Evolutionary conservation across 1,140 invertebrate genomes (phyloP).

Genomic region (Drosophila repleta): DNA sequence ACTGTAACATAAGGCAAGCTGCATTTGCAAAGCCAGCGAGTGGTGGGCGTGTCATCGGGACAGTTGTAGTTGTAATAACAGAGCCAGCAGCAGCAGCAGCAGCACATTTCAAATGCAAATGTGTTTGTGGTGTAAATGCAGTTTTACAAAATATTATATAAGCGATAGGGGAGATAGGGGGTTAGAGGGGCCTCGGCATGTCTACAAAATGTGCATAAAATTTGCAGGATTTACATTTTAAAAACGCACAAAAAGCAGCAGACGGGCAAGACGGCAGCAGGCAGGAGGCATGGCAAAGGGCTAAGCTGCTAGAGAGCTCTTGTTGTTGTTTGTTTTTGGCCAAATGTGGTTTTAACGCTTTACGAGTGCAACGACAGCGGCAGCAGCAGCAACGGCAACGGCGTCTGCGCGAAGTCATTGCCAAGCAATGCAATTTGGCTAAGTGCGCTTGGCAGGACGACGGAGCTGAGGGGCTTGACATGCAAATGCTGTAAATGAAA

Average conservation of each 20-base stretch:
- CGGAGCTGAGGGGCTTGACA: slow-evolving; percentile 1
- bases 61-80: slow-evolving; percentile 64
- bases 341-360: slow-evolving; percentile 79
- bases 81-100: slow-evolving; percentile 25
- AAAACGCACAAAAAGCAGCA: slow-evolving; percentile 58
- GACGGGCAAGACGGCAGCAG: slow-evolving; percentile 1
- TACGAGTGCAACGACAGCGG: slow-evolving; percentile 41
- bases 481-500: slow-evolving; percentile 64
- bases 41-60: slow-evolving; percentile 53
- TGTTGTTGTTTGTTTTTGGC: slow-evolving; percentile 50
- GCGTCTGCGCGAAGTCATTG: slow-evolving; percentile 71
- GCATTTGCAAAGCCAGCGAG: slow-evolving; percentile 18
- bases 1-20: slow-evolving; percentile 35
- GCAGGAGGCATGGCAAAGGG: background rate
- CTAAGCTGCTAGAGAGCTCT: slow-evolving; percentile 1
- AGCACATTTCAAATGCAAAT: slow-evolving; percentile 78
- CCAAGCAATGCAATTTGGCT: slow-evolving; percentile 76
- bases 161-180: slow-evolving; percentile 12
- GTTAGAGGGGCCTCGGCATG: slow-evolving; percentile 12
- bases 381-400: slow-evolving; percentile 11
- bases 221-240: slow-evolving; percentile 80
- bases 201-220: slow-evolving; percentile 74
- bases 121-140: slow-evolving; percentile 82
- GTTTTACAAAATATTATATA: slow-evolving; percentile 82
- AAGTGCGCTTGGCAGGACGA: slow-evolving; percentile 59